These are phyloP conservation scores for Acrossocheilus wenchowensis DNA, from an alignment of 2,797 vertebrate genomes.

Conservation along the genomic window DNA sequence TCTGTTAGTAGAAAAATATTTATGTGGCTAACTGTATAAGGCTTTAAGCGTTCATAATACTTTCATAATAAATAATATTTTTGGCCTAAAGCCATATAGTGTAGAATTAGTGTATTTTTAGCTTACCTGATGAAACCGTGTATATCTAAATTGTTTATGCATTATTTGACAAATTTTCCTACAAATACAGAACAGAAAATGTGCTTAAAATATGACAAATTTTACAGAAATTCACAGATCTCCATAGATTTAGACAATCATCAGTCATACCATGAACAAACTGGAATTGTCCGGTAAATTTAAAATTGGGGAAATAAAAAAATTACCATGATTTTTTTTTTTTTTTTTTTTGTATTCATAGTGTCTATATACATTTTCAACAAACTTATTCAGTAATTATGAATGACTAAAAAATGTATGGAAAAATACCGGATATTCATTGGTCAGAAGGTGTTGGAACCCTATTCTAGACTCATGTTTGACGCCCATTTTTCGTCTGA, in stretches of 20 bases:
- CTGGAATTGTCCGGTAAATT: neutral
- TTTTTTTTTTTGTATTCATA: neutral
- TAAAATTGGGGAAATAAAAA: neutral
- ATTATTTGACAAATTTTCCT: neutral
- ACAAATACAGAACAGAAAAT: neutral
- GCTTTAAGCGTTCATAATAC: neutral
- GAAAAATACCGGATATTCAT: neutral
- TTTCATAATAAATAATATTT: neutral
- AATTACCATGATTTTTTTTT: neutral
- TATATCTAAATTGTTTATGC: neutral
- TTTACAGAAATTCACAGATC: neutral
- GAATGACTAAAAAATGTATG: neutral
- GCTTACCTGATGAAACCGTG: neutral
- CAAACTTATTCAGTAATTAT: neutral
- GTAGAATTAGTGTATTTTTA: neutral
- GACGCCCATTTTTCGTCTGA: neutral
- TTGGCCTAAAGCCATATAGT: neutral
- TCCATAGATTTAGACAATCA: neutral
- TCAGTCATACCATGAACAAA: neutral
- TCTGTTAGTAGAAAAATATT: neutral
- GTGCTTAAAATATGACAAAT: neutral
- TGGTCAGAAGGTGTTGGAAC: neutral
- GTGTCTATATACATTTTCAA: neutral
- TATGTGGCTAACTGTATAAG: neutral
- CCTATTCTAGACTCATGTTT: neutral